Evolutionary conservation across 2,797 vertebrate genomes (phyloP).

Genomic region (Siniperca undulata): DNA sequence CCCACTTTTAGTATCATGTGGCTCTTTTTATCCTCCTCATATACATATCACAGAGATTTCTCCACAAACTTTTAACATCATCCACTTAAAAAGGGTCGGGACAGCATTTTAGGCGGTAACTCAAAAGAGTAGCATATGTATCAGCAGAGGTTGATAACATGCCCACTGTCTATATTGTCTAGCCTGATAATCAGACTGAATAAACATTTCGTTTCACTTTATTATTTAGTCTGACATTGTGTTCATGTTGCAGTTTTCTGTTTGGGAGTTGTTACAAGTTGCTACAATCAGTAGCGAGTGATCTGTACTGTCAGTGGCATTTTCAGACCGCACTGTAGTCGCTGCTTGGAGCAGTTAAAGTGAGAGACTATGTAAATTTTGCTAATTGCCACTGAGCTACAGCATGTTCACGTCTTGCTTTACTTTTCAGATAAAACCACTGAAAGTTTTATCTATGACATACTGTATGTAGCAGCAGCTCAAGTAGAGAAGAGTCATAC

Average conservation of each 20-base stretch:
- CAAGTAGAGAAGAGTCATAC: background rate
- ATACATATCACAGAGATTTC: constrained; percentile 16
- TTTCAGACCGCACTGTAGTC: background rate
- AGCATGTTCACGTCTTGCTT: background rate
- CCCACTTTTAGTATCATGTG: background rate
- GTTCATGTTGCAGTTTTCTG: background rate
- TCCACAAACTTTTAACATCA: background rate
- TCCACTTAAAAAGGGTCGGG: background rate
- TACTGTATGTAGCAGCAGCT: background rate
- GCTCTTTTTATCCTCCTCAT: background rate
- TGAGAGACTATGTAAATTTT: background rate
- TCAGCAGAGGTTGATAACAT: background rate
- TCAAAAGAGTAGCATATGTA: background rate
- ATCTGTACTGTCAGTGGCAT: background rate
- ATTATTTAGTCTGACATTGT: background rate
- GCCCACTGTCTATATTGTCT: background rate
- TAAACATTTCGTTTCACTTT: background rate
- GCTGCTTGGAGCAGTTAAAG: background rate
- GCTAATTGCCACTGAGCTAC: too few relatives aligned
- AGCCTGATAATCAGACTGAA: background rate
- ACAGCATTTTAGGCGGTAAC: too few relatives aligned
- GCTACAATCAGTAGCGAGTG: background rate
- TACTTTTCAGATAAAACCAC: constrained; percentile 1
- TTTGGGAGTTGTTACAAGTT: background rate
- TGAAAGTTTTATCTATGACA: background rate